Evolutionary conservation across 2,797 vertebrate species (phyloP), one percentile per base, ranked within the genome.

Genomic region (Aotus griseimembra): DNA sequence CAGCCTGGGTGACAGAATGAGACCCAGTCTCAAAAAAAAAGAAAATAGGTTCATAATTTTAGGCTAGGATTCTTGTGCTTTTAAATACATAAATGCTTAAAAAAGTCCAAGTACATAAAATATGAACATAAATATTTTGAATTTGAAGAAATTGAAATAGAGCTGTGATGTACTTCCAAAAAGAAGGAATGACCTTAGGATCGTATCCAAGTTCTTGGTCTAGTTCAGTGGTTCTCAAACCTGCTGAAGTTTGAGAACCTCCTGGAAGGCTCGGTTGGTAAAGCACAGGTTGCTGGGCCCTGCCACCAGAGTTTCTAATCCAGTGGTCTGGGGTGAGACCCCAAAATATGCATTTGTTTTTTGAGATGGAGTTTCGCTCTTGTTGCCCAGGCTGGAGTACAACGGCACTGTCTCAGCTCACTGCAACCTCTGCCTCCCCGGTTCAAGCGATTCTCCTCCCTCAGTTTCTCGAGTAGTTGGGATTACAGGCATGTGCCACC

Each of bases 81-180:
- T 92, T 84, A 93, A 85, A 93, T 57, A 57, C 26, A 70, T 48
- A 88, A 73, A 89, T 64, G 79, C 64, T 79, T 36, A 58, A 80
- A 87, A 28, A 87, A 44, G 84, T 67, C 55, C 39, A 72, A 24
- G 30, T 84, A 77, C 70, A 7, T 24, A 93, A 94, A 90, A 88
- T 22, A 11, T 24, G 46, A 95, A 95, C 75, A 57, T 48, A 82
- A 81, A 46, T 41, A n/a, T 36, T 41, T 75, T 61, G 33, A 8
- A 44, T n/a, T 33, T 67, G 61, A n/a, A 67, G 61, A 67, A 67
- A 73, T 4, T 92, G 33, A 90, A 93, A 70, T 39, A 86, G 30
- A 92, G 20, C 39, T 50, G 20, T 26, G 12, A 88, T 36, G 4
- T 30, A 84, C 26, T 94, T 73, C 44, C n/a, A 11, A 82, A 90